Conservation (phyloP, 2,113 vertebrate genomes). For the Turdus rufiventris region DNA sequence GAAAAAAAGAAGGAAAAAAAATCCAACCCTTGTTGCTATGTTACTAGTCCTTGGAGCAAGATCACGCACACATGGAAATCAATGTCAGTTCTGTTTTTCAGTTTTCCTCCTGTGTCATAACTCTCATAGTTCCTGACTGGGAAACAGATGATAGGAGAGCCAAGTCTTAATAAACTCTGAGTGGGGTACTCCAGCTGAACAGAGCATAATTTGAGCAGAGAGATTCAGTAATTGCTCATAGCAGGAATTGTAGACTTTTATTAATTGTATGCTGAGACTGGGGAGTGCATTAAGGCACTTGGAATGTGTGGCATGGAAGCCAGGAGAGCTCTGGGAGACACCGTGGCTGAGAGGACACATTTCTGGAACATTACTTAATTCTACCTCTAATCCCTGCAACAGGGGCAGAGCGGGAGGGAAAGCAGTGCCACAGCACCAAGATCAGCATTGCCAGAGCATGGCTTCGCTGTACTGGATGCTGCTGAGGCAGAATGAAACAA, state of each 20-base stretch:
- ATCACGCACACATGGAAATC: constrained; percentile 43
- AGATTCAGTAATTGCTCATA: constrained; percentile 16
- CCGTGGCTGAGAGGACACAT: not conserved
- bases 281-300: not conserved
- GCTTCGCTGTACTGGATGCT: not conserved
- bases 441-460: not conserved
- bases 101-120: constrained; percentile 38
- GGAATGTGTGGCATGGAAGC: constrained; percentile 1
- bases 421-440: not conserved
- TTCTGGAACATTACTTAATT: not conserved
- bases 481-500: not conserved
- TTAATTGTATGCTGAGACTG: not conserved
- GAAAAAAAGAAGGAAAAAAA: not conserved
- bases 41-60: constrained; percentile 41
- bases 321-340: constrained; percentile 7
- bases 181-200: constrained; percentile 42
- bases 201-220: constrained; percentile 11
- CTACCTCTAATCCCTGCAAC: not conserved
- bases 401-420: not conserved
- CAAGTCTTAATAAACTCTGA: constrained; percentile 52
- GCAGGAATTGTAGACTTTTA: not conserved
- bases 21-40: constrained; percentile 21
- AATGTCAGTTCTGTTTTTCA: constrained; percentile 44
- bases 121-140: constrained; percentile 31
- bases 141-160: constrained; percentile 17